Evolutionary conservation across 2,888 invertebrate species (phyloP).

Genomic region (Opisthograptis luteolata): DNA sequence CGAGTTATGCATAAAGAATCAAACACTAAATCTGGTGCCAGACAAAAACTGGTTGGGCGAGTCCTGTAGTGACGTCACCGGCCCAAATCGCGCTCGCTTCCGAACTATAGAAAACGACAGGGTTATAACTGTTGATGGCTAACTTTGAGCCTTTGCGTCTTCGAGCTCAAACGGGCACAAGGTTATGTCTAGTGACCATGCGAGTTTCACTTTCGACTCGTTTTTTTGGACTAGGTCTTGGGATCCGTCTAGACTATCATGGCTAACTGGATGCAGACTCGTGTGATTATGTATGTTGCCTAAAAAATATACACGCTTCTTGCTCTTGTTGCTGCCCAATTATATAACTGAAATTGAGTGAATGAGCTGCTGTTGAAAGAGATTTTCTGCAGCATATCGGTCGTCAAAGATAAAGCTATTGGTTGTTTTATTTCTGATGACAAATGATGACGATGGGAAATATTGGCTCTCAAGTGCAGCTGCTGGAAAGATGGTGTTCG

Average conservation of each 20-base stretch:
- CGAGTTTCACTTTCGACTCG: conserved; percentile 42
- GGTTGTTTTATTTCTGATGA: no score
- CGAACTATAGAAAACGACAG: conserved; percentile 64
- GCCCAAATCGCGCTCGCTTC: conserved; percentile 64
- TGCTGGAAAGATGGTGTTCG: no score
- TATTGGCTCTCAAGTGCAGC: no score
- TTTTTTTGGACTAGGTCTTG: conserved; percentile 34
- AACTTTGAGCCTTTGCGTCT: neutral
- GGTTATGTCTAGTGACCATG: conserved; percentile 44
- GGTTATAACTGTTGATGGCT: conserved; percentile 51
- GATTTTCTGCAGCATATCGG: no score
- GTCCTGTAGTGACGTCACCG: conserved; percentile 70
- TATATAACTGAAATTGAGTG: neutral
- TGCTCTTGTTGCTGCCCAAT: neutral
- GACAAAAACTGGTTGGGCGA: conserved; percentile 71
- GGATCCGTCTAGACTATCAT: conserved; percentile 36
- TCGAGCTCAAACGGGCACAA: conserved; percentile 44
- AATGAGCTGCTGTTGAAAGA: neutral
- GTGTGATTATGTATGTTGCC: conserved; percentile 5
- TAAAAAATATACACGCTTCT: neutral
- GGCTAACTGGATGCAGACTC: conserved; percentile 26
- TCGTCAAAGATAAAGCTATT: no score
- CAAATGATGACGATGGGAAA: no score
- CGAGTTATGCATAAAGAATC: conserved; percentile 81
- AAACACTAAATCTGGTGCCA: conserved; percentile 76